phyloP scores from a whole-genome alignment of 1,140 invertebrate genomes.

The Micrasema minimum region DNA sequence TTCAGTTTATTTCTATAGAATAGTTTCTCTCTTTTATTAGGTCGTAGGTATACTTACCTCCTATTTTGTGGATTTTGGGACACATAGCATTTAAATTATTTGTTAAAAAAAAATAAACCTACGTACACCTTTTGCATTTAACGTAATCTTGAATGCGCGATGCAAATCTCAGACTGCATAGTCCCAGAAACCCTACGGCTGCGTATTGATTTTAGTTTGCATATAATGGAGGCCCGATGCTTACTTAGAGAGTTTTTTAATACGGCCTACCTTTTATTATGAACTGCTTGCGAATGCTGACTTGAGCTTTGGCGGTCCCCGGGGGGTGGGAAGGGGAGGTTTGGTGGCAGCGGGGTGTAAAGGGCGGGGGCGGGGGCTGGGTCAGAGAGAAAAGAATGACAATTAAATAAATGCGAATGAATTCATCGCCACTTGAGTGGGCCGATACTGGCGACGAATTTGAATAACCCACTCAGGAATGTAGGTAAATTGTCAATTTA shows the following conservation, averaged over 20 bases:
- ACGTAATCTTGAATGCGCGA: too few species aligned
- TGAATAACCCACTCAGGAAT: neutral
- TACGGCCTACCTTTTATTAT: slow-evolving; percentile 50
- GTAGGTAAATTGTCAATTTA: too few species aligned
- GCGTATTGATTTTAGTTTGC: slow-evolving; percentile 54
- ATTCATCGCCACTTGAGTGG: slow-evolving; percentile 17
- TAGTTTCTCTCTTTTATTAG: too few species aligned
- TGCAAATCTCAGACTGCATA: slow-evolving; percentile 10
- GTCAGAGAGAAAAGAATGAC: slow-evolving; percentile 42
- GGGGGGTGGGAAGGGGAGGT: too few species aligned
- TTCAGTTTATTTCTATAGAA: too few species aligned
- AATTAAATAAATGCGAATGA: slow-evolving; percentile 45
- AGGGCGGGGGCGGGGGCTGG: neutral
- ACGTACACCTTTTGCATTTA: too few species aligned
- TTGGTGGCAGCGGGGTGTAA: neutral
- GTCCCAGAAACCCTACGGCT: slow-evolving; percentile 42
- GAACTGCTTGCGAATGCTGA: slow-evolving; percentile 46
- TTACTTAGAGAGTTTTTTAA: slow-evolving; percentile 53
- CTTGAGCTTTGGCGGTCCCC: slow-evolving; percentile 46
- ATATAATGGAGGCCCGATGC: slow-evolving; percentile 51
- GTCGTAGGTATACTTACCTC: too few species aligned
- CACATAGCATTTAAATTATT: too few species aligned
- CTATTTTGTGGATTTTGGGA: too few species aligned
- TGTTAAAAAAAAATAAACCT: too few species aligned
- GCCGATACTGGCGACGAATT: neutral